A percentile compares a stretch with the other conserved stretches of the same genome.
Conservation (phyloP, 2,888 invertebrate species). For the Adineta ricciae region DNA sequence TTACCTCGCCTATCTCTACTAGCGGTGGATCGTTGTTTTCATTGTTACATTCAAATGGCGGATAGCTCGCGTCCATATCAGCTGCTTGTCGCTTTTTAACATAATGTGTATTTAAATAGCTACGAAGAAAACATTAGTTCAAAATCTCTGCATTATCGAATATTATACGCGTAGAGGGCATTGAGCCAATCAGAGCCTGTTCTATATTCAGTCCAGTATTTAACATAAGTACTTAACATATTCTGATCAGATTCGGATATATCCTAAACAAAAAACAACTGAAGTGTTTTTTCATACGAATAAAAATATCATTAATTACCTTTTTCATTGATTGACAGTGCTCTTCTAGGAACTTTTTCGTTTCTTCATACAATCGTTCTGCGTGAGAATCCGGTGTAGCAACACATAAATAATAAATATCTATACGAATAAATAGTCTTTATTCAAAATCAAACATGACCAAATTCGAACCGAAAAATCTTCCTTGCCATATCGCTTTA, state of each 20-base stretch:
- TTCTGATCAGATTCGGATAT: slow-evolving; percentile 53
- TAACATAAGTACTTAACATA: slow-evolving; percentile 68
- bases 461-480: neutral
- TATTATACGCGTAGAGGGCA: slow-evolving; percentile 66
- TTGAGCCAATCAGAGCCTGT: slow-evolving; percentile 79
- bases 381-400: slow-evolving; percentile 89
- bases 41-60: slow-evolving; percentile 65
- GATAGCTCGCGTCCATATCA: slow-evolving; percentile 49
- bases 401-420: slow-evolving; percentile 89
- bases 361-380: slow-evolving; percentile 77
- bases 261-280: neutral
- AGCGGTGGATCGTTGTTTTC: slow-evolving; percentile 47
- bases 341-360: slow-evolving; percentile 73
- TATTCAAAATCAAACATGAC: neutral
- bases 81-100: slow-evolving; percentile 52
- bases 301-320: slow-evolving; percentile 43
- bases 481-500: neutral
- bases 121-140: slow-evolving; percentile 38
- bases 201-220: slow-evolving; percentile 79
- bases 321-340: slow-evolving; percentile 69
- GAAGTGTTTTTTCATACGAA: neutral
- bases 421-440: slow-evolving; percentile 50
- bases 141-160: neutral
- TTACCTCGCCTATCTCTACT: slow-evolving; percentile 47
- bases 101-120: slow-evolving; percentile 83